A percentile compares a stretch with the other conserved stretches of the same genome.
These are phyloP conservation scores for Eupelmus urozonus DNA, from an alignment of 2,888 invertebrate genomes.

Conservation along the genomic window DNA sequence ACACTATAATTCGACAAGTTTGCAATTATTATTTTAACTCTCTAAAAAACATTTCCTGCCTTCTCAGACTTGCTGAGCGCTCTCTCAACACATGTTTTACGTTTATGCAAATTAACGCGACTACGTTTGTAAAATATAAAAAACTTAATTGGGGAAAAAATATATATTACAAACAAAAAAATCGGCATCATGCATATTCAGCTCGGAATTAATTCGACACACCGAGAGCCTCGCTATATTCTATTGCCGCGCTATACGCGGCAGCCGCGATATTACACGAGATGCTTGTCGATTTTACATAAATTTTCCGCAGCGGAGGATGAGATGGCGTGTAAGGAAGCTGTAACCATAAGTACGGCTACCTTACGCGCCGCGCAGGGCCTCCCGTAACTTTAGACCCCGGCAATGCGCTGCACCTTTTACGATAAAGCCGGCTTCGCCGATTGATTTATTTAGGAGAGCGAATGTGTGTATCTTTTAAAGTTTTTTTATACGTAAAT, in stretches of 20 bases:
- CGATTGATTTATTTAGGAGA: constrained; percentile 21
- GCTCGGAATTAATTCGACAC: constrained; percentile 45
- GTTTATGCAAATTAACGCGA: constrained; percentile 10
- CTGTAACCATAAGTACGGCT: constrained; percentile 60
- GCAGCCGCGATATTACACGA: constrained; percentile 46
- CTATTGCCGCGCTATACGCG: constrained; percentile 16
- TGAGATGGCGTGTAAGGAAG: constrained; percentile 62
- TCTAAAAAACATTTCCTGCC: too few relatives aligned
- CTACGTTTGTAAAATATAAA: constrained; percentile 3
- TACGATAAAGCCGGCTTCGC: constrained; percentile 24
- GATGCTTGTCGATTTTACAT: constrained; percentile 53
- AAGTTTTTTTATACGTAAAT: not conserved
- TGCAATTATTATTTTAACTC: not conserved
- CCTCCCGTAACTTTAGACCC: constrained; percentile 38
- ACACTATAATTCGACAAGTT: too few relatives aligned
- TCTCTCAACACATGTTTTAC: constrained; percentile 1
- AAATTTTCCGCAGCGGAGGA: constrained; percentile 36
- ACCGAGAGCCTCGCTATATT: constrained; percentile 37
- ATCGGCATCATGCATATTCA: constrained; percentile 40
- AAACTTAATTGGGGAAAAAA: constrained; percentile 28
- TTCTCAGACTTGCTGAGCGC: too few relatives aligned
- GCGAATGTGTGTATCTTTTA: constrained; percentile 4
- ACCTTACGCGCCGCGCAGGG: constrained; percentile 26
- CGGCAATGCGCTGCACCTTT: constrained; percentile 2
- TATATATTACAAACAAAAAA: not conserved